Evolutionary conservation across 1,140 invertebrate species (phyloP), one percentile per base, ranked within the genome.

Genomic region (Pollicipes pollicipes): DNA sequence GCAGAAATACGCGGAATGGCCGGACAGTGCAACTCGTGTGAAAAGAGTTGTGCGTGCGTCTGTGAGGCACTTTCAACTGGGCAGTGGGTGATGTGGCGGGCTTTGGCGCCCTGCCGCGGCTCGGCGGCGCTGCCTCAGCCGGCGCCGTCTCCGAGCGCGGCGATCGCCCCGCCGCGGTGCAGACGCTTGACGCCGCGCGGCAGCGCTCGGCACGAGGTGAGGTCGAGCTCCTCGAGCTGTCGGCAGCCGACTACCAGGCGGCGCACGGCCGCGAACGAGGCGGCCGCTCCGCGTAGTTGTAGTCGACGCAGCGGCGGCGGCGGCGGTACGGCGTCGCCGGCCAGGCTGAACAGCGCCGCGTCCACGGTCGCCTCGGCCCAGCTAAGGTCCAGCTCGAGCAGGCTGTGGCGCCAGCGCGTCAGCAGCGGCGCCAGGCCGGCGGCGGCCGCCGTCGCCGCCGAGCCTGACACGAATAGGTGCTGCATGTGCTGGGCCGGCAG

Each of bases 321-420:
- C 35, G 35, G 35, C 35, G 6, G 35, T 17, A 35, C 6, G 35
- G 35, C 35, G 32, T 83, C 79, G 24, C 88, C 86, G 24, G 88
- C 86, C 66, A 92, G 81, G 17, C 87, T 87, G 45, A 83, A 80
- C 21, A 92, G 83, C 3, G 89, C 89, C 71, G 84, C 84, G 78
- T 91, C 87, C 35, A 93, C 81, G 1, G 87, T 84, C 45, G 85
- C 83, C 30, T 85, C 85, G 28, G 85, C 88, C 89, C 89, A 90
- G 1, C 88, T 88, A 69, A 93, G 81, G 82, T 93, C 90, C 31
- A 92, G 80, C 80, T 90, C 89, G 29, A 88, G 79, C 30, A 93
- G 82, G 79, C 88, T 91, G 78, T 90, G 88, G 66, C 86, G 85
- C 90, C 90, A 93, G 80, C 91, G 91, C 73, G 88, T 86, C 68